Conservation (phyloP, 1,140 invertebrate species). For the Pseudomyrmex concolor region DNA sequence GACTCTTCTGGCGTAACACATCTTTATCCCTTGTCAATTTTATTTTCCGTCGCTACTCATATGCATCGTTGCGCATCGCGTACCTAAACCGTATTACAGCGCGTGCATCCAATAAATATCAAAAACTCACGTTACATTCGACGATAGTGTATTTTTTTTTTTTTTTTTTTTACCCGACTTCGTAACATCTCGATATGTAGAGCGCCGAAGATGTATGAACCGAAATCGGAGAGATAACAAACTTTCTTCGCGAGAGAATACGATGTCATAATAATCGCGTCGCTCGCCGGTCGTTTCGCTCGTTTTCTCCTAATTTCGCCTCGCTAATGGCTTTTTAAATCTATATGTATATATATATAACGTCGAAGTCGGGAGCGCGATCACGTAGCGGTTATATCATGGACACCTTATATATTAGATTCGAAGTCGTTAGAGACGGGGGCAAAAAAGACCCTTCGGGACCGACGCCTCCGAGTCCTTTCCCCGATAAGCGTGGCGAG, state of each 20-base stretch:
- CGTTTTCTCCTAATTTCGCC: conserved; percentile 20
- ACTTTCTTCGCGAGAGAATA: neutral
- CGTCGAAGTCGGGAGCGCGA: neutral
- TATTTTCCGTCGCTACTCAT: conserved; percentile 6
- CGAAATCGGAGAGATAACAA: neutral
- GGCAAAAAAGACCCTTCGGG: conserved; percentile 51
- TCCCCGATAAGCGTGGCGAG: conserved; percentile 69
- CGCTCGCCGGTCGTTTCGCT: neutral
- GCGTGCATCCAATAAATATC: neutral
- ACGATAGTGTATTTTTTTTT: neutral
- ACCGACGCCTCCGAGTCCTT: conserved; percentile 27
- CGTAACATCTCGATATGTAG: neutral
- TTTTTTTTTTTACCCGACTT: neutral
- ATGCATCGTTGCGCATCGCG: neutral
- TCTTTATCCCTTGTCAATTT: conserved; percentile 18
- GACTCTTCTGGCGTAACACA: too few relatives aligned
- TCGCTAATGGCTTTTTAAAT: conserved; percentile 44
- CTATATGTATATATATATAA: neutral
- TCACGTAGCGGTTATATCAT: conserved; percentile 41
- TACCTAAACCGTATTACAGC: neutral
- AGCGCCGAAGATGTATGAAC: too few relatives aligned
- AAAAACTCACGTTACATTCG: neutral
- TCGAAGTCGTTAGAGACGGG: conserved; percentile 33
- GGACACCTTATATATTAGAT: conserved; percentile 43
- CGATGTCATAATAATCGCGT: neutral